phyloP scores from a whole-genome alignment of 2,797 vertebrate species.

The Cirrhinus molitorella region DNA sequence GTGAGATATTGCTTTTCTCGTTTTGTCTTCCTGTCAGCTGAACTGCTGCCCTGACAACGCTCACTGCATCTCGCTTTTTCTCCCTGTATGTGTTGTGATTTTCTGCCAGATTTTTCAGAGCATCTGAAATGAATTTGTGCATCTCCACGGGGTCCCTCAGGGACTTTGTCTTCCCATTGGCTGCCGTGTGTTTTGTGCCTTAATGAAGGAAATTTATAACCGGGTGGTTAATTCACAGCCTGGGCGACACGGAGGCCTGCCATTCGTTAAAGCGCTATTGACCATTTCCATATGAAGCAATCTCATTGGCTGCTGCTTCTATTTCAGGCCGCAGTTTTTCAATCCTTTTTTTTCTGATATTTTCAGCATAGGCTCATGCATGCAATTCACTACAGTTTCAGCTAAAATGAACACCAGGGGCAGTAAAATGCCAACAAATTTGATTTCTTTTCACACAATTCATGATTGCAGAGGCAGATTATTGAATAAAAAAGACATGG shows the following conservation, averaged over 20 bases:
- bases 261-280: conserved; percentile 45
- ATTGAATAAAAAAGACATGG: background rate
- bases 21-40: conserved; percentile 42
- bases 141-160: conserved; percentile 14
- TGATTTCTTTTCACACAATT: background rate
- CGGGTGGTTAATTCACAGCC: conserved; percentile 62
- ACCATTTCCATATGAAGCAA: conserved; percentile 43
- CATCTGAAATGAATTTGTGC: conserved; percentile 42
- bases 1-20: conserved; percentile 52
- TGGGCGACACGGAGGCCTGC: conserved; percentile 45
- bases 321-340: background rate
- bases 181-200: conserved; percentile 46
- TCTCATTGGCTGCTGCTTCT: conserved; percentile 40
- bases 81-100: conserved; percentile 23
- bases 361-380: background rate
- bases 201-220: conserved; percentile 58
- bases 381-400: background rate
- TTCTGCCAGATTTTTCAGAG: conserved; percentile 40
- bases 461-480: background rate
- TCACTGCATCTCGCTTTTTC: background rate
- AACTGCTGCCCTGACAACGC: conserved; percentile 39
- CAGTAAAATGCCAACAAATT: background rate
- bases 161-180: conserved; percentile 15
- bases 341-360: background rate
- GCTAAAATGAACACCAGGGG: background rate